These are phyloP conservation scores for Gymnorhina tibicen DNA, from an alignment of 2,113 vertebrate genomes.

Conservation along the genomic window DNA sequence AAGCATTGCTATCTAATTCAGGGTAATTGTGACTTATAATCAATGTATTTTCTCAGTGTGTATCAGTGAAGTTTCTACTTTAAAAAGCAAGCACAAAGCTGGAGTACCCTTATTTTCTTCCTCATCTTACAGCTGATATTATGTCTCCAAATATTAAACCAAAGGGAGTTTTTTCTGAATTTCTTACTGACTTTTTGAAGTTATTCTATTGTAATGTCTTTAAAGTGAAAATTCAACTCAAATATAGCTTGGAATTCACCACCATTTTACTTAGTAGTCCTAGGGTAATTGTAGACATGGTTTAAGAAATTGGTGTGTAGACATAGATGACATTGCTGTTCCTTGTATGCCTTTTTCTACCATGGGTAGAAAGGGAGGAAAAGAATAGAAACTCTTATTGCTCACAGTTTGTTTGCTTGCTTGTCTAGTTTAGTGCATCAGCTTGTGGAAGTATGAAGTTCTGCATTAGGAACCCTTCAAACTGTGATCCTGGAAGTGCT, in stretches of 20 bases:
- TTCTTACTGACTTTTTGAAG: neutral
- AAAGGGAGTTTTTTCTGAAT: neutral
- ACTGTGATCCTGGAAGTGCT: slow-evolving; percentile 75
- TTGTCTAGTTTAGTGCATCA: slow-evolving; percentile 78
- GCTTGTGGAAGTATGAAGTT: slow-evolving; percentile 81
- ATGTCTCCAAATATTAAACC: neutral
- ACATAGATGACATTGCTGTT: neutral
- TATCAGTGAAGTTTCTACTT: neutral
- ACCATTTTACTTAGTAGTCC: neutral
- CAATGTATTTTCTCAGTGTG: neutral
- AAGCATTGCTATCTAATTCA: neutral
- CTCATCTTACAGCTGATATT: neutral
- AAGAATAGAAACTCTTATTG: neutral
- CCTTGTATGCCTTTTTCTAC: neutral
- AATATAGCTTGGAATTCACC: neutral
- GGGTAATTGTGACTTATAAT: neutral
- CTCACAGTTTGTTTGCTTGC: neutral
- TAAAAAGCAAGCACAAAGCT: neutral
- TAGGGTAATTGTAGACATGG: neutral
- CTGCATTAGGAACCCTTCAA: slow-evolving; percentile 79
- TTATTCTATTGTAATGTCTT: neutral
- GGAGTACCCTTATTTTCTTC: neutral
- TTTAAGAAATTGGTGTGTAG: neutral
- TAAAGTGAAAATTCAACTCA: neutral
- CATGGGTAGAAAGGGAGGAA: neutral